Evolutionary conservation across 2,888 invertebrate species (phyloP).

Genomic region (Embidobia sp.): DNA sequence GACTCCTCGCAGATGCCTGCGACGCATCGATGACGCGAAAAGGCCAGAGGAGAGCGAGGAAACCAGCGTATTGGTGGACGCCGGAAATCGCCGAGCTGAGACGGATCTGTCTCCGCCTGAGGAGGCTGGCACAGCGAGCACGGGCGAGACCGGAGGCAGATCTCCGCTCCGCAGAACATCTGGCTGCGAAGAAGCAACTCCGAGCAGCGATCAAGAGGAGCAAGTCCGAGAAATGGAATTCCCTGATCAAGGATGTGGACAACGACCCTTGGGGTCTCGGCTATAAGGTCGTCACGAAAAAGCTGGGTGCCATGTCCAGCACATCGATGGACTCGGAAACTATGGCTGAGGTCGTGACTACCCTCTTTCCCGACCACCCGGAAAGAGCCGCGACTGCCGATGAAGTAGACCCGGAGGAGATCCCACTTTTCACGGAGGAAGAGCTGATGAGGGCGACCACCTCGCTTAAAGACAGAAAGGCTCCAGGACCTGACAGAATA

Average conservation of each 20-base stretch:
- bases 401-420: neutral
- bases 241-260: conserved; percentile 14
- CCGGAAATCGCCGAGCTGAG: conserved; percentile 15
- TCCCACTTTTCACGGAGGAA: conserved; percentile 38
- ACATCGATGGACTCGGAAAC: neutral
- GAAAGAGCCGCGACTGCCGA: neutral
- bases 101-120: neutral
- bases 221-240: conserved; percentile 9
- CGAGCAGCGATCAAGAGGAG: neutral
- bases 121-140: conserved; percentile 1
- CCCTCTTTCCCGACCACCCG: conserved; percentile 17
- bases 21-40: conserved; percentile 57
- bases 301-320: neutral
- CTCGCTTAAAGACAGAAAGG: conserved; percentile 55
- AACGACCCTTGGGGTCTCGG: conserved; percentile 40
- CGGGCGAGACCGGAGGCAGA: neutral
- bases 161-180: neutral
- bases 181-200: conserved; percentile 6
- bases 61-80: conserved; percentile 67
- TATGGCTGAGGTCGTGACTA: conserved; percentile 5
- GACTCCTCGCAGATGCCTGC: conserved; percentile 24
- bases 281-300: conserved; percentile 26
- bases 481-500: conserved; percentile 67
- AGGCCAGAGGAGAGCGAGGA: neutral
- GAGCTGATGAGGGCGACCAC: conserved; percentile 46